Percentiles rank a stretch among this genome's conserved stretches.
phyloP scores from a whole-genome alignment of 1,140 invertebrate species.

The Harpegnathos saltator region DNA sequence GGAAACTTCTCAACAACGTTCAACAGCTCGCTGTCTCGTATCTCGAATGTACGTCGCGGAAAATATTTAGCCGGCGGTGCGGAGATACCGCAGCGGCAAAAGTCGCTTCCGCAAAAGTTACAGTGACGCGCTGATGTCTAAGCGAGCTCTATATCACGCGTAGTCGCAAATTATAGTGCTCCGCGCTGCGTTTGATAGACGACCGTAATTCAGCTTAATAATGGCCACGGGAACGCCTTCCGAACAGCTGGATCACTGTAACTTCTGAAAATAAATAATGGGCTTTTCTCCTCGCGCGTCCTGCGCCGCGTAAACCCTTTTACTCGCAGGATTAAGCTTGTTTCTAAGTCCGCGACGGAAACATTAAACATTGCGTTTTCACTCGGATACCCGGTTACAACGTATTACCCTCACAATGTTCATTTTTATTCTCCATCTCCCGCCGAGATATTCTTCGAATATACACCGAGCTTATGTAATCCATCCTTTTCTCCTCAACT shows the following conservation, averaged over 20 bases:
- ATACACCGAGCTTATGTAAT: constrained; percentile 14
- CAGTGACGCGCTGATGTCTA: constrained; percentile 64
- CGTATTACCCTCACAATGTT: constrained; percentile 5
- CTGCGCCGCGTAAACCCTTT: not conserved
- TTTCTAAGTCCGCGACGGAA: constrained; percentile 35
- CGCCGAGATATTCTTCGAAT: constrained; percentile 13
- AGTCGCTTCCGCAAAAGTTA: constrained; percentile 53
- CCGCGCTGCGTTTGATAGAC: constrained; percentile 69
- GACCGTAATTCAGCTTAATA: constrained; percentile 71
- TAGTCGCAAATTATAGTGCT: constrained; percentile 68
- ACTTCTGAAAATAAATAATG: constrained; percentile 67
- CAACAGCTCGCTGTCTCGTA: not conserved
- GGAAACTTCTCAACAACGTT: not conserved
- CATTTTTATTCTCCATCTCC: constrained; percentile 23
- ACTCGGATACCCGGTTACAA: constrained; percentile 29
- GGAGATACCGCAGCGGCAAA: constrained; percentile 1
- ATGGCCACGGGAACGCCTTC: constrained; percentile 67
- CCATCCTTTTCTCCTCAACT: no score
- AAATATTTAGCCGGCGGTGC: not conserved
- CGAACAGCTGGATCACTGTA: constrained; percentile 66
- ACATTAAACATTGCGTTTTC: constrained; percentile 54
- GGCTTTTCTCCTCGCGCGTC: constrained; percentile 44
- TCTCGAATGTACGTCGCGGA: not conserved
- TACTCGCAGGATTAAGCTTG: constrained; percentile 46
- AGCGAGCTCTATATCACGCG: constrained; percentile 59